Percentiles rank a stretch among this genome's conserved stretches.
Conservation (phyloP, 2,113 vertebrate genomes). For the Casuarius casuarius region DNA sequence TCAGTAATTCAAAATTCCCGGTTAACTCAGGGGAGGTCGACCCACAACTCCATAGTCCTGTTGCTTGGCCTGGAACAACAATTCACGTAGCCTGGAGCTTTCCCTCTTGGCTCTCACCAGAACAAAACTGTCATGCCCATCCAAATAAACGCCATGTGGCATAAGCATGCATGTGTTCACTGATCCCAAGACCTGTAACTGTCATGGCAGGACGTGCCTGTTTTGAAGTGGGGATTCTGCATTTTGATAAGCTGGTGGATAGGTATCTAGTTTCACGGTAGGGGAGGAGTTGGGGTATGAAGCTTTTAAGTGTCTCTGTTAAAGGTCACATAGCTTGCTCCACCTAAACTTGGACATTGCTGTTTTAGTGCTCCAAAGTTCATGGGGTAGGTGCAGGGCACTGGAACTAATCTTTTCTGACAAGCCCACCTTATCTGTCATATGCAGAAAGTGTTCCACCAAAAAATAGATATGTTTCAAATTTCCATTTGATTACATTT, state of each 20-base stretch:
- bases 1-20: neutral
- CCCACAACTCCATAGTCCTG: accelerated
- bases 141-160: accelerated
- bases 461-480: neutral
- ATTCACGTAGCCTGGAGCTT: accelerated
- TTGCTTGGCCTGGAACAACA: neutral
- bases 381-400: neutral
- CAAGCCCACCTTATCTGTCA: neutral
- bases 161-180: accelerated
- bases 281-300: neutral
- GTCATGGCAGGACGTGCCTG: neutral
- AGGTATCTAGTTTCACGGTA: accelerated
- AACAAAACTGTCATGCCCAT: accelerated
- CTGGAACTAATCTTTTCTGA: neutral
- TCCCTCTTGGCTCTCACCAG: neutral
- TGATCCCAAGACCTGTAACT: neutral
- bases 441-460: neutral
- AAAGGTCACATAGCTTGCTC: neutral
- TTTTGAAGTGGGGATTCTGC: neutral
- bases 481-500: neutral
- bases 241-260: neutral
- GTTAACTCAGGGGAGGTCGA: neutral
- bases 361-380: neutral
- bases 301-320: neutral
- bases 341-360: accelerated